phyloP scores from a whole-genome alignment of 2,888 invertebrate genomes.

The Chymomyza amoena region DNA sequence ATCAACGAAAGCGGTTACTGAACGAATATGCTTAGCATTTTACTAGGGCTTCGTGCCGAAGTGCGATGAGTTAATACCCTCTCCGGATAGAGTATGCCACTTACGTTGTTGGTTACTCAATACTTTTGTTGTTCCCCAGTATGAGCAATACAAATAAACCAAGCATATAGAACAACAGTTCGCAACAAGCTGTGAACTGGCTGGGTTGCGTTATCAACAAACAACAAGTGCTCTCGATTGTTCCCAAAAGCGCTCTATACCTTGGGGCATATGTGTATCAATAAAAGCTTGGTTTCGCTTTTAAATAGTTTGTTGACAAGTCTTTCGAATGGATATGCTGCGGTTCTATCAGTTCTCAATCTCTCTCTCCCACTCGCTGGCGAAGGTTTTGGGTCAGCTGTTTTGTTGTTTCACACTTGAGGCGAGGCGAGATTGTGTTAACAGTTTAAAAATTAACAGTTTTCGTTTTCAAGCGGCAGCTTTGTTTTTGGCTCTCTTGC shows the following conservation, averaged over 20 bases:
- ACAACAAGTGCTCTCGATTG: not conserved
- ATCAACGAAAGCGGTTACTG: constrained; percentile 53
- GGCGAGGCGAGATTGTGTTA: constrained; percentile 41
- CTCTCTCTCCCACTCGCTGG: no score
- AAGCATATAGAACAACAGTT: constrained; percentile 25
- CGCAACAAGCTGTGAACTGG: constrained; percentile 50
- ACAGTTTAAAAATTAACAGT: constrained; percentile 58
- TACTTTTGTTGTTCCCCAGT: not conserved
- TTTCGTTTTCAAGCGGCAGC: constrained; percentile 43
- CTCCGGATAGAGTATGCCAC: not conserved
- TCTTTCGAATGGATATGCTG: no score
- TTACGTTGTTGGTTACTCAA: constrained; percentile 19
- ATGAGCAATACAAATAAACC: not conserved
- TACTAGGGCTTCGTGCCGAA: constrained; percentile 49
- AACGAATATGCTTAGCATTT: constrained; percentile 45
- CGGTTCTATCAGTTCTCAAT: no score
- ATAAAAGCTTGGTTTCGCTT: constrained; percentile 17
- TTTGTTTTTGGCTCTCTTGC: constrained; percentile 4
- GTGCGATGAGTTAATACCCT: constrained; percentile 10
- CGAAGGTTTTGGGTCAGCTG: constrained; percentile 36
- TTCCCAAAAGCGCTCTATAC: not conserved
- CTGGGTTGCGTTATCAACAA: constrained; percentile 4
- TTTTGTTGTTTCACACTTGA: not conserved
- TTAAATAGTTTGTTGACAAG: constrained; percentile 28
- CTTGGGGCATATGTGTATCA: not conserved